Evolutionary conservation across 2,113 vertebrate species (phyloP).

Genomic region (Propithecus coquereli): DNA sequence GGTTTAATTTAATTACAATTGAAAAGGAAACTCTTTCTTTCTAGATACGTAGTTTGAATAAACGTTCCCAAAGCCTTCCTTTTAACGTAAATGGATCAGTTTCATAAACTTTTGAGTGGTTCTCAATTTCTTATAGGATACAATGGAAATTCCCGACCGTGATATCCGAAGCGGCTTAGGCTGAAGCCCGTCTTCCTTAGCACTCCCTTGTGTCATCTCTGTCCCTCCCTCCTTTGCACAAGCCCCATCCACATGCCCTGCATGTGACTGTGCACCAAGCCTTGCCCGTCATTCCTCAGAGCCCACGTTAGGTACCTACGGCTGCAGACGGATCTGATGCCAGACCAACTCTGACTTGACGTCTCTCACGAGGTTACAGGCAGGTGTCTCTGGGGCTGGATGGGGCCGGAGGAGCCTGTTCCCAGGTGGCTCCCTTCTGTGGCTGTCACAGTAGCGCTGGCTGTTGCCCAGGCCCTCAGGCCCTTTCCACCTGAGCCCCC

Average conservation of each 20-base stretch:
- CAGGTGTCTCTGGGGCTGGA: too few species aligned
- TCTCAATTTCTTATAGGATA: not conserved
- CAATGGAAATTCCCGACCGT: rapidly evolving
- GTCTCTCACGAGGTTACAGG: not conserved
- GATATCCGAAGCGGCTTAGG: not conserved
- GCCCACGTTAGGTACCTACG: not conserved
- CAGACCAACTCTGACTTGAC: not conserved
- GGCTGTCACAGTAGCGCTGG: not conserved
- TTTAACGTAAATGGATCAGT: too few species aligned
- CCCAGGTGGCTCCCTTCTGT: not conserved
- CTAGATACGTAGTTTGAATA: not conserved
- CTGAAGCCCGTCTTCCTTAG: too few species aligned
- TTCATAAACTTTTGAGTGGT: not conserved
- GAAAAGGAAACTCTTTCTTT: not conserved
- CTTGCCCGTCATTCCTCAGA: not conserved
- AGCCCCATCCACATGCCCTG: not conserved
- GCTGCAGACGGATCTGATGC: not conserved
- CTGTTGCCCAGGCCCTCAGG: too few species aligned
- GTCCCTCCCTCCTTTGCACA: not conserved
- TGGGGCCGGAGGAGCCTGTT: too few species aligned
- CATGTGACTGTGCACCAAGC: rapidly evolving
- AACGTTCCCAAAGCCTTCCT: not conserved
- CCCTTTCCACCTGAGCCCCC: not conserved
- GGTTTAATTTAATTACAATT: not conserved
- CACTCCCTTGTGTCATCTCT: rapidly evolving